Percentiles rank a stretch among this genome's conserved stretches.
Conservation (phyloP, 2,888 invertebrate genomes). For the Fissipunctia ypsillon region DNA sequence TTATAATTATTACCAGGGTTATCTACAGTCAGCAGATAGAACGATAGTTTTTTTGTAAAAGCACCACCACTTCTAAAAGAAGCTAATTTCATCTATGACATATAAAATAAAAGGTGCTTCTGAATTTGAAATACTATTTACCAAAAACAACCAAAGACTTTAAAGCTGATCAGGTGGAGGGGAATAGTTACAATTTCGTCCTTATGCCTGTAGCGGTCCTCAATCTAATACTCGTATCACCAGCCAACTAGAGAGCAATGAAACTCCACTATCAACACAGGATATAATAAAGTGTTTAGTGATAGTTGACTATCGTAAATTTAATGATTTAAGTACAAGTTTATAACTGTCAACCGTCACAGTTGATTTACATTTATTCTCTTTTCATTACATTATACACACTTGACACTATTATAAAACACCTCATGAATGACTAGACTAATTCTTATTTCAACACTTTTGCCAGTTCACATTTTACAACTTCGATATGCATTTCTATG, state of each 20-base stretch:
- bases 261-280: constrained; percentile 46
- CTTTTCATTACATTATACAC: constrained; percentile 45
- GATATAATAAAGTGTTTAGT: constrained; percentile 51
- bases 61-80: no score
- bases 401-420: constrained; percentile 16
- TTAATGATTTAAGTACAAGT: constrained; percentile 52
- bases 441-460: constrained; percentile 27
- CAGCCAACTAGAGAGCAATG: constrained; percentile 29
- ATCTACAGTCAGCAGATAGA: neutral
- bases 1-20: constrained; percentile 15
- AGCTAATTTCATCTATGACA: no score
- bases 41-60: neutral
- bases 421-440: constrained; percentile 33
- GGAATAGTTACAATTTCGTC: neutral
- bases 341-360: constrained; percentile 33
- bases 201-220: neutral
- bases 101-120: neutral
- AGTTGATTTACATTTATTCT: constrained; percentile 44
- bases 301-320: constrained; percentile 53
- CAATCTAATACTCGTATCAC: constrained; percentile 1
- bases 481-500: constrained; percentile 4
- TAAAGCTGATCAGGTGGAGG: neutral
- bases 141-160: neutral
- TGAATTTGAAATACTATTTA: neutral
- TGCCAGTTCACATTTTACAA: neutral